These are phyloP conservation scores for Drosophila lowei DNA, from an alignment of 1,140 invertebrate species.

Conservation along the genomic window DNA sequence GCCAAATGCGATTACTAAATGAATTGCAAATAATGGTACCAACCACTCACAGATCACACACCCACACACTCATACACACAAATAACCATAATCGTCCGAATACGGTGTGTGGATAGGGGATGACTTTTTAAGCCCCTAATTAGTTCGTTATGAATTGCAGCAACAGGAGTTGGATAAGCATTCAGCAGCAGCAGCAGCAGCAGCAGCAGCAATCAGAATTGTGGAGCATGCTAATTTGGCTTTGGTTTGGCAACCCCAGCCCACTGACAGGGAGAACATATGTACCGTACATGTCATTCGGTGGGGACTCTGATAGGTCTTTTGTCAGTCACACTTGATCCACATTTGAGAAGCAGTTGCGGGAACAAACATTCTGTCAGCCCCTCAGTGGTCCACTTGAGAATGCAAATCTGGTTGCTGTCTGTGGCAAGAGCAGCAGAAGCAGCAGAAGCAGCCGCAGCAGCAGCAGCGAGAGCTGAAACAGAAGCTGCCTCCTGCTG, in stretches of 20 bases:
- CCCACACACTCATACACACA: not conserved
- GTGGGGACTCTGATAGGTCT: conserved; percentile 20
- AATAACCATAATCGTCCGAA: conserved; percentile 4
- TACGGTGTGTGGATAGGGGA: conserved; percentile 8
- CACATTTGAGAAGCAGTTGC: conserved; percentile 23
- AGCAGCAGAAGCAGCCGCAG: not conserved
- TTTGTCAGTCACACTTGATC: conserved; percentile 46
- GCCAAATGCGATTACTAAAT: conserved; percentile 60
- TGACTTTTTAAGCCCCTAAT: conserved; percentile 69
- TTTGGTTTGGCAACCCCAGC: conserved; percentile 1
- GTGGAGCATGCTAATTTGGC: conserved; percentile 21
- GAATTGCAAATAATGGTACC: conserved; percentile 56
- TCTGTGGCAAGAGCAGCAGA: conserved; percentile 1
- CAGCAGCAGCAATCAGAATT: conserved; percentile 32
- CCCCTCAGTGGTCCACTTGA: conserved; percentile 69
- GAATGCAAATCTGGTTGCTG: conserved; percentile 68
- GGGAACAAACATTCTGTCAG: conserved; percentile 47
- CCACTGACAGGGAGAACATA: conserved; percentile 2
- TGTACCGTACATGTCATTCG: not conserved
- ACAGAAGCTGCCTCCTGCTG: conserved; percentile 21
- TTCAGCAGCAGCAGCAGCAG: not conserved
- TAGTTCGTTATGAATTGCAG: conserved; percentile 67
- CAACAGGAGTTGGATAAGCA: conserved; percentile 16
- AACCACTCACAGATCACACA: conserved; percentile 1
- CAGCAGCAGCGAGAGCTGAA: not conserved